Evolutionary conservation across 2,888 invertebrate species (phyloP).

Genomic region (Tenthredo mesomela): DNA sequence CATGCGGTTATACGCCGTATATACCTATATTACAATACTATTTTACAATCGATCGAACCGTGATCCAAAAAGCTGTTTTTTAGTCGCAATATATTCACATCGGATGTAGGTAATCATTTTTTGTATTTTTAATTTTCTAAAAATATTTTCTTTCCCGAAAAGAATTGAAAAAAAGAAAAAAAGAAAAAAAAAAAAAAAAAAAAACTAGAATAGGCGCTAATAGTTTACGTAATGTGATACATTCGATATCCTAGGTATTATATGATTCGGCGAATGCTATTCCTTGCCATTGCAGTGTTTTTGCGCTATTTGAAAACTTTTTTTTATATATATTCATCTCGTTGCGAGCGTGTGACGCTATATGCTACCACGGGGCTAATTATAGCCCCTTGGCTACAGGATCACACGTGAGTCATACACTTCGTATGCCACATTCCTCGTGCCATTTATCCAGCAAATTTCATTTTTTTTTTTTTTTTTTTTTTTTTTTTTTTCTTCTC

Average conservation of each 20-base stretch:
- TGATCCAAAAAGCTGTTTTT: neutral
- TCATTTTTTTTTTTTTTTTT: neutral
- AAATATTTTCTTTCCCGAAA: neutral
- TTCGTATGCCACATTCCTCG: slow-evolving; percentile 27
- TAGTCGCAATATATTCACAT: neutral
- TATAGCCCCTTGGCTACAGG: slow-evolving; percentile 45
- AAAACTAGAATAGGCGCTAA: neutral
- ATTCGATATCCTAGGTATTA: neutral
- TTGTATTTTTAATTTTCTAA: neutral
- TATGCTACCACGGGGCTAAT: slow-evolving; percentile 32
- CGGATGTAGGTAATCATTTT: neutral
- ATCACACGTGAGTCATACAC: slow-evolving; percentile 44
- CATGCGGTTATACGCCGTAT: neutral
- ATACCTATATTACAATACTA: no score
- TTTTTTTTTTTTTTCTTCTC: no score
- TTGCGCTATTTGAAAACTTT: slow-evolving; percentile 29
- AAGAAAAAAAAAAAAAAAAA: neutral
- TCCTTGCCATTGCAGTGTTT: neutral
- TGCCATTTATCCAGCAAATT: slow-evolving; percentile 42
- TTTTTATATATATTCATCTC: slow-evolving; percentile 7
- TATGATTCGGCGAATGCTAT: neutral
- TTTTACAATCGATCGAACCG: neutral
- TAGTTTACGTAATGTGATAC: neutral
- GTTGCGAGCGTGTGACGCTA: slow-evolving; percentile 20
- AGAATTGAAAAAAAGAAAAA: neutral